Evolutionary conservation across 1,140 invertebrate genomes (phyloP).

Genomic region (Drosophila nannoptera): DNA sequence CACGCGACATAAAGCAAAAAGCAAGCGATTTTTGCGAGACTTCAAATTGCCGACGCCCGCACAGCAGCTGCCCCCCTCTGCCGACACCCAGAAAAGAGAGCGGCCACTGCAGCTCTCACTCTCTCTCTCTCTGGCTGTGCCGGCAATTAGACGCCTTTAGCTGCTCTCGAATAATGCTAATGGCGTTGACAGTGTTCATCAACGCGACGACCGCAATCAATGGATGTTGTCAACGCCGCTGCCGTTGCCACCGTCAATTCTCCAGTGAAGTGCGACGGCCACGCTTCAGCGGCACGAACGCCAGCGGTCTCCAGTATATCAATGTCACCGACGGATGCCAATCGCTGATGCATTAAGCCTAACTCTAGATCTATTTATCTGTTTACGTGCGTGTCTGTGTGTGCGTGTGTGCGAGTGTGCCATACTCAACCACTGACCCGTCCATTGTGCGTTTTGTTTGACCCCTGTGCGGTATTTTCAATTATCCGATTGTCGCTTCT

Average conservation of each 20-base stretch:
- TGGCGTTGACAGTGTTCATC: slow-evolving; percentile 77
- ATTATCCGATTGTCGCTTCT: slow-evolving; percentile 32
- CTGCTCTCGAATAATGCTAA: slow-evolving; percentile 71
- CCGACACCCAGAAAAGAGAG: not conserved
- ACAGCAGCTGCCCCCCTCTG: not conserved
- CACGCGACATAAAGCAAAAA: slow-evolving; percentile 43
- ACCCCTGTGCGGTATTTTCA: slow-evolving; percentile 37
- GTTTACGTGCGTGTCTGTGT: slow-evolving; percentile 24
- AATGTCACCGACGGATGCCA: slow-evolving; percentile 71
- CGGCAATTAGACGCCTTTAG: slow-evolving; percentile 76
- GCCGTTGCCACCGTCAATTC: slow-evolving; percentile 45
- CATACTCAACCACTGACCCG: slow-evolving; percentile 24
- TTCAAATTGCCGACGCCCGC: slow-evolving; percentile 60
- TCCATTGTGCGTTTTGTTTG: slow-evolving; percentile 16
- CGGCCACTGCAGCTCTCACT: slow-evolving; percentile 1
- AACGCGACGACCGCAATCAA: slow-evolving; percentile 59
- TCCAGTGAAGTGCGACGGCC: slow-evolving; percentile 68
- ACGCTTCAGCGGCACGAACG: slow-evolving; percentile 53
- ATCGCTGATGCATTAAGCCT: slow-evolving; percentile 62
- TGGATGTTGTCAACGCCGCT: slow-evolving; percentile 28
- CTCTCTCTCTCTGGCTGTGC: slow-evolving; percentile 24
- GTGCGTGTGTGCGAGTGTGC: slow-evolving; percentile 18
- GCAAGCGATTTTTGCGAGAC: slow-evolving; percentile 28
- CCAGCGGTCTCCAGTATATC: slow-evolving; percentile 62
- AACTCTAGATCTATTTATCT: slow-evolving; percentile 23